Evolutionary conservation across 2,797 vertebrate genomes (phyloP).

Genomic region (Enteromius argenteus): DNA sequence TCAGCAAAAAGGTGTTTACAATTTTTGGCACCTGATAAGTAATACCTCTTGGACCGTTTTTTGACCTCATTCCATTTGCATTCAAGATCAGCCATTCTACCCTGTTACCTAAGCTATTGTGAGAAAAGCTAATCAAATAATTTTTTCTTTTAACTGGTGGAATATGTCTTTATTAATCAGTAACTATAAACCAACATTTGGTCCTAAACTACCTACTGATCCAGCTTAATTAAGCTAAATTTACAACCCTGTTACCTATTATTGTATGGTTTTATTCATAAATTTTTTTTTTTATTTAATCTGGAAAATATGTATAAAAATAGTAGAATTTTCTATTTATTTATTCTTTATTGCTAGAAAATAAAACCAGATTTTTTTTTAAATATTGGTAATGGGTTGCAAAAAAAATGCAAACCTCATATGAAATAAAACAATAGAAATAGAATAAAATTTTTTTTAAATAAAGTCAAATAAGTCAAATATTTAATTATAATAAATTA

Average conservation of each 20-base stretch:
- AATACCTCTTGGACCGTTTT: neutral
- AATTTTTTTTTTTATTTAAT: neutral
- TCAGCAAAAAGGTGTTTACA: neutral
- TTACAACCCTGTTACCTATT: neutral
- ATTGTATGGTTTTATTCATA: neutral
- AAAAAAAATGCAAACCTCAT: neutral
- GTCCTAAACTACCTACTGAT: neutral
- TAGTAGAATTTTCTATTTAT: neutral
- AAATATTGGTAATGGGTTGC: neutral
- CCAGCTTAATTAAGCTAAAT: neutral
- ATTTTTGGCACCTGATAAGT: neutral
- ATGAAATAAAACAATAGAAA: neutral
- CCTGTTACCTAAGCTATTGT: too few species aligned
- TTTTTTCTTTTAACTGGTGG: neutral
- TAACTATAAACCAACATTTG: neutral
- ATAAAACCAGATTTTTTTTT: too few species aligned
- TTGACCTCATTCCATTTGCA: neutral
- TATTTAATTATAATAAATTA: neutral
- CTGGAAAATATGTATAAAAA: neutral
- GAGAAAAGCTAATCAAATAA: neutral
- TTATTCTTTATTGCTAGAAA: neutral
- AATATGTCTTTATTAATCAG: neutral
- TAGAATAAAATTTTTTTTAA: neutral
- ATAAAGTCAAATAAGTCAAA: too few species aligned
- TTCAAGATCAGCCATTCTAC: neutral